These are phyloP conservation scores for Neofelis nebulosa DNA, from an alignment of 2,113 vertebrate species.

Conservation along the genomic window DNA sequence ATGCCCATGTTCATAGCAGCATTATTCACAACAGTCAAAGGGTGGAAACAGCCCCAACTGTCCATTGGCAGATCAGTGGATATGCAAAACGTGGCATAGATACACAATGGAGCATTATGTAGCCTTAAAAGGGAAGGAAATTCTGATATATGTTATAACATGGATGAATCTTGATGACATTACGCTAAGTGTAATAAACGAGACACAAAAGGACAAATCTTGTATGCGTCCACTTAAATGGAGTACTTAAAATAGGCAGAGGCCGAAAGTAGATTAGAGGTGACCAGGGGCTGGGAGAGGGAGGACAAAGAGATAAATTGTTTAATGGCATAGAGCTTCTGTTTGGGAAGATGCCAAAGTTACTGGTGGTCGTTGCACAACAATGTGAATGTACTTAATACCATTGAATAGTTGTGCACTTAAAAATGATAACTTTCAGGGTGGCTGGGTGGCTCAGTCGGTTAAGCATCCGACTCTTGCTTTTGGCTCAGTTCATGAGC, in stretches of 20 bases:
- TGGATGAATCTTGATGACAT: neutral
- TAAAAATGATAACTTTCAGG: neutral
- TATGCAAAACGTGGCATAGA: neutral
- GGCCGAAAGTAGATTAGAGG: neutral
- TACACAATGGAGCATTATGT: neutral
- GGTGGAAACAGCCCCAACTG: neutral
- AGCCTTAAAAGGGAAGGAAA: neutral
- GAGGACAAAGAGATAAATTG: neutral
- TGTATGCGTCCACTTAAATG: neutral
- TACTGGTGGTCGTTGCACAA: neutral
- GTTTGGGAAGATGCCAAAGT: neutral
- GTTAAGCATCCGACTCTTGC: no score
- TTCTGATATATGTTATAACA: neutral
- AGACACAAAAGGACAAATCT: neutral
- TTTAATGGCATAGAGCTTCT: neutral
- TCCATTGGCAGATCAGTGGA: neutral
- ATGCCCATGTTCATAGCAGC: neutral
- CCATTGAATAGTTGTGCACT: neutral
- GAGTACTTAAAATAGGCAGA: neutral
- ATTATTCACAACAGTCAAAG: neutral
- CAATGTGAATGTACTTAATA: neutral
- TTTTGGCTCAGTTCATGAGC: no score
- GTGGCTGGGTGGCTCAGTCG: no score
- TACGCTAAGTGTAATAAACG: neutral
- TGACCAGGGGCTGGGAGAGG: neutral